Conservation (phyloP, 2,888 invertebrate genomes). For the Pocota personata region DNA sequence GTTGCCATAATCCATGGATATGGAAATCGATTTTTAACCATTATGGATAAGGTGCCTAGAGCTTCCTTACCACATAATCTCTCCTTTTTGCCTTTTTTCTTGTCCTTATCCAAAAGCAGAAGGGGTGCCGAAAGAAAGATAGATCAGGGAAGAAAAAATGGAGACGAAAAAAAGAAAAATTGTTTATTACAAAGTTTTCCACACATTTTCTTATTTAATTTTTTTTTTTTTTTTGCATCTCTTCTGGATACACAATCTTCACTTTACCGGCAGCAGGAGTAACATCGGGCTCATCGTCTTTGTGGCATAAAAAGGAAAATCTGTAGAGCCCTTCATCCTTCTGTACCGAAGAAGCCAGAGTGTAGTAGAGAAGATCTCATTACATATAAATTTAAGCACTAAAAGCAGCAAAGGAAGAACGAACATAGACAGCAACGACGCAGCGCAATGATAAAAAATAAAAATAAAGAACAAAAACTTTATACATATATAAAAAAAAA, state of each 20-base stretch:
- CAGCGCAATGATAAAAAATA: background rate
- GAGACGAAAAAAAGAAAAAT: background rate
- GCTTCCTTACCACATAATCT: slow-evolving; percentile 46
- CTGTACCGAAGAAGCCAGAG: no score
- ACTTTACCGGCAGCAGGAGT: background rate
- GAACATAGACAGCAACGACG: background rate
- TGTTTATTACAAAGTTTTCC: slow-evolving; percentile 28
- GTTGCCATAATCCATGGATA: slow-evolving; percentile 52
- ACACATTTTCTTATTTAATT: slow-evolving; percentile 4
- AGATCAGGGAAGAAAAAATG: background rate
- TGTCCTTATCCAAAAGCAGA: slow-evolving; percentile 4
- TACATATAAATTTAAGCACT: slow-evolving; percentile 37
- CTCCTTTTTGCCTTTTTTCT: background rate
- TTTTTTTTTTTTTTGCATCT: background rate
- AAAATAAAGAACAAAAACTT: background rate
- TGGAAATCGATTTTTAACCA: slow-evolving; percentile 66
- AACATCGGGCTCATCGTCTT: background rate
- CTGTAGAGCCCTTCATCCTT: background rate
- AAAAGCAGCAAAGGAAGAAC: background rate
- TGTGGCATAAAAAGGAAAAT: background rate
- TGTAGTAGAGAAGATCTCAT: slow-evolving; percentile 20
- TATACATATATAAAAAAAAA: slow-evolving; percentile 5
- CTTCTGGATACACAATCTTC: background rate
- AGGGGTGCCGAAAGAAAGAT: slow-evolving; percentile 6
- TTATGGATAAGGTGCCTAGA: slow-evolving; percentile 50